Evolutionary conservation across 1,140 invertebrate species (phyloP).

Genomic region (Oncopodura yosiiana): DNA sequence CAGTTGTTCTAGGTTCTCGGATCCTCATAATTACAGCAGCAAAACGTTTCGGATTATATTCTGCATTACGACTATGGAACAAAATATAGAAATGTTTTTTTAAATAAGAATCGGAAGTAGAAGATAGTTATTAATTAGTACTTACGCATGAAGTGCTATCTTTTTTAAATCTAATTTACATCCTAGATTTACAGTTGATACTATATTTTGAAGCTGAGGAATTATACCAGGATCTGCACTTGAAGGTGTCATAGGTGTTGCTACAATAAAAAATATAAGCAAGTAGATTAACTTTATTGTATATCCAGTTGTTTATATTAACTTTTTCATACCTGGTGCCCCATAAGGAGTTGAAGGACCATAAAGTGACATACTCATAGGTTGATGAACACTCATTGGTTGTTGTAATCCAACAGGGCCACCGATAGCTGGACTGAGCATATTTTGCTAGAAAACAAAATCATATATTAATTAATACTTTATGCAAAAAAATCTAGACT

Average conservation of each 20-base stretch:
- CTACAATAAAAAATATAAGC: too few relatives aligned
- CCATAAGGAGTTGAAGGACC: conserved; percentile 66
- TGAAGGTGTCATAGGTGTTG: conserved; percentile 89
- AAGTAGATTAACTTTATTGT: too few relatives aligned
- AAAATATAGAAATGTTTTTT: too few relatives aligned
- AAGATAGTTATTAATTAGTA: too few relatives aligned
- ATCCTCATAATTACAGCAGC: conserved; percentile 99
- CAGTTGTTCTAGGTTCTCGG: conserved; percentile 94
- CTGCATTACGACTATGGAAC: conserved; percentile 98
- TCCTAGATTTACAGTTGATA: conserved; percentile 93
- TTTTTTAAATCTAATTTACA: conserved; percentile 94
- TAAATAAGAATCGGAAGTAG: too few relatives aligned
- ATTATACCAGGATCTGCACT: conserved; percentile 87
- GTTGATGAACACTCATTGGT: conserved; percentile 34
- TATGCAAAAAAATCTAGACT: background rate
- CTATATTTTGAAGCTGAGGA: conserved; percentile 91
- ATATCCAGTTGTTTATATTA: too few relatives aligned
- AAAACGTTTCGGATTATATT: conserved; percentile 99
- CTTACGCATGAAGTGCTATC: conserved; percentile 93
- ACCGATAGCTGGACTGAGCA: conserved; percentile 67
- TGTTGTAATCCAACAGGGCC: conserved; percentile 22
- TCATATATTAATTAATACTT: background rate
- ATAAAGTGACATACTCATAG: conserved; percentile 43
- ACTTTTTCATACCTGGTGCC: too few relatives aligned
- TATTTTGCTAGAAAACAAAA: conserved; percentile 56